A percentile compares a stretch with the other conserved stretches of the same genome.
Conservation (phyloP, 2,797 vertebrate species). For the Apogon talboti region DNA sequence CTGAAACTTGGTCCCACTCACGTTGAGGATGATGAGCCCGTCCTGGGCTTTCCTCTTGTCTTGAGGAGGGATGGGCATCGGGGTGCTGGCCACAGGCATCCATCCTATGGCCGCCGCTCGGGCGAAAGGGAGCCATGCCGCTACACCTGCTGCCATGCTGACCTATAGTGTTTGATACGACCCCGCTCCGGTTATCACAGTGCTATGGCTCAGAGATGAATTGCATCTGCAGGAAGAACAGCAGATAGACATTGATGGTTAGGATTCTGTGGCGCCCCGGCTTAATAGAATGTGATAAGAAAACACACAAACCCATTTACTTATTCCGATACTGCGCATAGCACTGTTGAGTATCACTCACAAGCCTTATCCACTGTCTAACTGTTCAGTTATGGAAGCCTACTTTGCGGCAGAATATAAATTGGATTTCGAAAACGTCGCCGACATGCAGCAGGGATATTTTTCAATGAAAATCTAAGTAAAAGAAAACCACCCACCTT, state of each 20-base stretch:
- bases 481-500: constrained; percentile 68
- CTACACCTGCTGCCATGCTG: constrained; percentile 94
- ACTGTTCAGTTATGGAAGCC: constrained; percentile 61
- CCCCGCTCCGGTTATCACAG: constrained; percentile 74
- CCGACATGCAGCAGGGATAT: constrained; percentile 25
- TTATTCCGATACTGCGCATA: constrained; percentile 59
- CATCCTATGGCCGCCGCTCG: constrained; percentile 95
- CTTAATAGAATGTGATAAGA: constrained; percentile 39
- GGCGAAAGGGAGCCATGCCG: constrained; percentile 95
- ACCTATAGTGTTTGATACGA: constrained; percentile 67
- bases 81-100: constrained; percentile 95
- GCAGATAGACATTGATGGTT: constrained; percentile 55
- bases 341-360: constrained; percentile 62
- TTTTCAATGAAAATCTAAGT: constrained; percentile 25
- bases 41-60: constrained; percentile 90
- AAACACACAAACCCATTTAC: constrained; percentile 56
- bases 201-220: constrained; percentile 72
- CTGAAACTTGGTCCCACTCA: constrained; percentile 95
- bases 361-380: constrained; percentile 46
- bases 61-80: constrained; percentile 92
- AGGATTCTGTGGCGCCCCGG: constrained; percentile 21
- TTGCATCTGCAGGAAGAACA: constrained; percentile 76
- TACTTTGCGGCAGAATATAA: constrained; percentile 76
- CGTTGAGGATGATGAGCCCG: constrained; percentile 92
- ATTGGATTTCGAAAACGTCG: constrained; percentile 53